A percentile compares a stretch with the other conserved stretches of the same genome.
These are phyloP conservation scores for Heliconius cydno DNA, from an alignment of 2,888 invertebrate species.

Conservation along the genomic window DNA sequence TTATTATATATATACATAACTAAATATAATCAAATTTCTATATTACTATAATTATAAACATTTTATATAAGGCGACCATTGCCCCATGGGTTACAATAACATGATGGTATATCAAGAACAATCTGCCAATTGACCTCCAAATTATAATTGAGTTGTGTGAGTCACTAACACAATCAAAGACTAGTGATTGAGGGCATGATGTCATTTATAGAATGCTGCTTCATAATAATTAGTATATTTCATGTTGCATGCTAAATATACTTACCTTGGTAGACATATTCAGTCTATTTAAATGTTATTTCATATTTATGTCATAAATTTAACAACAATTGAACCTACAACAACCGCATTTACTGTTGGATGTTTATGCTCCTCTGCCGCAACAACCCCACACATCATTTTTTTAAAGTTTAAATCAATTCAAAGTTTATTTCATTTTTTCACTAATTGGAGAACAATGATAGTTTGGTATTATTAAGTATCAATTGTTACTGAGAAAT, in stretches of 20 bases:
- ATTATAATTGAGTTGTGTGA: slow-evolving; percentile 55
- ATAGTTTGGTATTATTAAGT: no score
- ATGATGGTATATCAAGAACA: slow-evolving; percentile 44
- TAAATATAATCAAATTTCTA: background rate
- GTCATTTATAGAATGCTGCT: slow-evolving; percentile 65
- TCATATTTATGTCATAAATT: no score
- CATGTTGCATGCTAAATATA: slow-evolving; percentile 64
- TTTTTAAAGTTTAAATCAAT: background rate
- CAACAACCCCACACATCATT: background rate
- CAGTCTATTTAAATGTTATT: background rate
- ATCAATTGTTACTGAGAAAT: no score
- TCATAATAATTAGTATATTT: slow-evolving; percentile 60
- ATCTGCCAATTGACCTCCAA: slow-evolving; percentile 57
- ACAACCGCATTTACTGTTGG: no score
- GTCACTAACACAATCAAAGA: slow-evolving; percentile 58
- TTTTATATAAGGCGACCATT: background rate
- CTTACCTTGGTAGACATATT: slow-evolving; percentile 52
- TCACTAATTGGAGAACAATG: background rate
- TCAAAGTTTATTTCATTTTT: background rate
- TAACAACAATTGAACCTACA: no score
- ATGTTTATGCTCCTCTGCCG: no score
- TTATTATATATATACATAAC: background rate
- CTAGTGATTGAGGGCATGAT: slow-evolving; percentile 67
- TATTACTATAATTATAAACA: background rate
- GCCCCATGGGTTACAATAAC: background rate